Base-by-base conservation (phyloP, 2,113 vertebrate species). In the Pygoscelis adeliae region DNA sequence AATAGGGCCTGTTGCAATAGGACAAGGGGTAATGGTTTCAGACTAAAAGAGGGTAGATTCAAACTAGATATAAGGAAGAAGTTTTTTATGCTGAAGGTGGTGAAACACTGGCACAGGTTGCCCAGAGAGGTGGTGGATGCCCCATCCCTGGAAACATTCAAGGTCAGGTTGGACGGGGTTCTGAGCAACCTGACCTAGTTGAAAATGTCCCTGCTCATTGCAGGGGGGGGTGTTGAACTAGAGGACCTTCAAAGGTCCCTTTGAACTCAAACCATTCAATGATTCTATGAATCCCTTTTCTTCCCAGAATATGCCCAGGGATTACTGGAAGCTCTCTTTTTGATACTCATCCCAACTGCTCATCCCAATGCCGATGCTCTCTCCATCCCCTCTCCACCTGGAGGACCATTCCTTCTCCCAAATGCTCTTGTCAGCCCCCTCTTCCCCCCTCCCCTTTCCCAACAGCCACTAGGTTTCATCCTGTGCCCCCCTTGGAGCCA, bases 371-470 rank as follows among this genome's bases (percentile, higher is more conserved):
- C 11, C 32, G 19, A 3, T 21, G 4, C 4, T 83, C 5, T 55
- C 13, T 62, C 34, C 6, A 30, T 30, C 11, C 9, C 11, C 8
- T 84, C 21, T 58, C 5, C 12, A 5, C 17, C 8, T 9, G 36
- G 5, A 27, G 10, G 9, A 49, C 9, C 0, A 1, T 21, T 34
- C 27, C 17, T 53, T 42, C 52, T 91, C n/a, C 59, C 44, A 61
- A 1, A 50, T 71, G 22, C 14, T 58, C 21, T 27, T 10, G 2
- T 10, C 7, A 3, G 15, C 32, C 4, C 8, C 19, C 1, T 32
- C 11, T 13, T 69, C 53, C 6, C 25, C 36, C 8, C 56, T 82
- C 18, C 17, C 11, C 5, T 61, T 72, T 84, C 53, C 49, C 62
- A 30, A 21, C 2, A 20, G 12, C 25, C 42, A 27, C 36, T 21